phyloP scores from a whole-genome alignment of 2,113 vertebrate genomes.

The Leucoraja erinaceus region DNA sequence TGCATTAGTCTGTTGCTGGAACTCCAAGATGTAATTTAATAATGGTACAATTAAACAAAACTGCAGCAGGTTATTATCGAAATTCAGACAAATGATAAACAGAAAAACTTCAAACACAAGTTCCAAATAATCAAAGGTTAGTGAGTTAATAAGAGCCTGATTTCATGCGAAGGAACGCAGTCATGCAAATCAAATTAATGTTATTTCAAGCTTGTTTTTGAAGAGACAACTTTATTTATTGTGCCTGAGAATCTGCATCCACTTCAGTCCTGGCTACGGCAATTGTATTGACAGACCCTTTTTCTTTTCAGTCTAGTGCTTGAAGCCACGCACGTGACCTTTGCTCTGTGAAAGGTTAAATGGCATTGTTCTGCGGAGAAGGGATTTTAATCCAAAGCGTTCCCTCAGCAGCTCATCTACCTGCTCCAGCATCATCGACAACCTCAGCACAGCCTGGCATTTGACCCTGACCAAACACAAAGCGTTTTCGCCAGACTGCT shows the following conservation, averaged over 20 bases:
- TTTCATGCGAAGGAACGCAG: not conserved
- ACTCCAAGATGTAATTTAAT: constrained; percentile 13
- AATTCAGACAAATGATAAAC: constrained; percentile 14
- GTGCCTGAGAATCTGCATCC: not conserved
- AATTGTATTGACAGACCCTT: not conserved
- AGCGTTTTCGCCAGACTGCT: not conserved
- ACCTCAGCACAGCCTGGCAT: not conserved
- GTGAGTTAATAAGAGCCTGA: not conserved
- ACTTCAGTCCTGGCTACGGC: not conserved
- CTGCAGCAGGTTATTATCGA: not conserved
- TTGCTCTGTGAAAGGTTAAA: not conserved
- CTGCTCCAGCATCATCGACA: not conserved
- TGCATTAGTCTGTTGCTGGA: not conserved
- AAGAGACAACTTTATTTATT: not conserved
- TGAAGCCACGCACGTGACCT: too few relatives aligned
- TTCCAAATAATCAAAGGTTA: not conserved
- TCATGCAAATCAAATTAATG: not conserved
- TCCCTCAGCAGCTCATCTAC: not conserved
- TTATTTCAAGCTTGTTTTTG: not conserved
- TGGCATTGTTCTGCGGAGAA: not conserved
- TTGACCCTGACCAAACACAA: not conserved
- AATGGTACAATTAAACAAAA: constrained; percentile 25
- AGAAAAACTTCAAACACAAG: not conserved
- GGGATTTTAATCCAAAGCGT: not conserved
- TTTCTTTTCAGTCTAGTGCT: not conserved